Evolutionary conservation across 2,113 vertebrate species (phyloP).

Genomic region (Arothron firmamentum): DNA sequence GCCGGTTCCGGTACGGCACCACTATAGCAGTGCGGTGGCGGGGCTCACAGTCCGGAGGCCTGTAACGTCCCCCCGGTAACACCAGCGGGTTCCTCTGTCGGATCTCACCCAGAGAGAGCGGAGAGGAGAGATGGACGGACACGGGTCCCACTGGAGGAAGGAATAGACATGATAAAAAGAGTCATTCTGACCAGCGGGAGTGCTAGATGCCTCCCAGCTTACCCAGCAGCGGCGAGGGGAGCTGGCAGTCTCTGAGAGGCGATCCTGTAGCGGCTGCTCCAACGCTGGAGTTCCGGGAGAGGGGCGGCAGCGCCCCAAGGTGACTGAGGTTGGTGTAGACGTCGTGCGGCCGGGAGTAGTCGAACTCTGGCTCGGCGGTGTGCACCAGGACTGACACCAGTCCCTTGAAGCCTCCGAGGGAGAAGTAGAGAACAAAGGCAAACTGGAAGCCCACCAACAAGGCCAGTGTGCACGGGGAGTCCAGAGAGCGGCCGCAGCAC

Average conservation of each 20-base stretch:
- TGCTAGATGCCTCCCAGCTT: slow-evolving; percentile 21
- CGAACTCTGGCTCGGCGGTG: slow-evolving; percentile 79
- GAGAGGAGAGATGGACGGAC: slow-evolving; percentile 80
- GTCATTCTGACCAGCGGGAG: too few species aligned
- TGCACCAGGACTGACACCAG: slow-evolving; percentile 85
- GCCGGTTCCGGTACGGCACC: slow-evolving; percentile 89
- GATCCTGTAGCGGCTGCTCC: slow-evolving; percentile 60
- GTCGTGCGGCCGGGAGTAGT: slow-evolving; percentile 88
- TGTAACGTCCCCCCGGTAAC: slow-evolving; percentile 80
- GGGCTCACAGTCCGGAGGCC: slow-evolving; percentile 81
- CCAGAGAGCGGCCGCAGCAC: slow-evolving; percentile 72
- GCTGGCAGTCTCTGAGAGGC: slow-evolving; percentile 78
- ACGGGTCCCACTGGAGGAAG: slow-evolving; percentile 83
- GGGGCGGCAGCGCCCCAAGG: slow-evolving; percentile 63
- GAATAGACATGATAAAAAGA: background rate
- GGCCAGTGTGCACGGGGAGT: slow-evolving; percentile 85
- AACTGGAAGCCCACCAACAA: slow-evolving; percentile 92
- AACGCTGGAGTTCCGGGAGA: slow-evolving; percentile 56
- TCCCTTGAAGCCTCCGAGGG: slow-evolving; percentile 87
- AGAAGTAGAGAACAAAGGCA: slow-evolving; percentile 93
- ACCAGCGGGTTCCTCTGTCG: slow-evolving; percentile 83
- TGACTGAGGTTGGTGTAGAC: slow-evolving; percentile 93
- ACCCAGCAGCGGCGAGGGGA: slow-evolving; percentile 86
- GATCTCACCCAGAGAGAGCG: slow-evolving; percentile 82
- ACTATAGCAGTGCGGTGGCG: slow-evolving; percentile 88